Conservation (phyloP, 2,888 invertebrate genomes). For the Thera obeliscata region DNA sequence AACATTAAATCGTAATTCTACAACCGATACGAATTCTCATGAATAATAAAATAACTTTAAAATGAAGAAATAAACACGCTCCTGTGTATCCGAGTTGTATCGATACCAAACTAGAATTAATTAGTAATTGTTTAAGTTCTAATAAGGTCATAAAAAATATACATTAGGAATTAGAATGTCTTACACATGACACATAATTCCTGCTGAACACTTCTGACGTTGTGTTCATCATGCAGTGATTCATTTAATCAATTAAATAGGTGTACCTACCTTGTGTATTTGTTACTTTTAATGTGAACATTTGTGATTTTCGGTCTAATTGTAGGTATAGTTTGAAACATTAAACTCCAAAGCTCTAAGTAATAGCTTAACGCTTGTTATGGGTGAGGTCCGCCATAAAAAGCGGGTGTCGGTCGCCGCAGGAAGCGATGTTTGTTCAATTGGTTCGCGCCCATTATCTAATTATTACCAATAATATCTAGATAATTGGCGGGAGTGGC, state of each 20-base stretch:
- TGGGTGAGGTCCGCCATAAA: background rate
- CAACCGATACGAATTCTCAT: background rate
- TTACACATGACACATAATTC: too few relatives aligned
- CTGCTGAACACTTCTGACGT: too few relatives aligned
- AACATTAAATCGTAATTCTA: background rate
- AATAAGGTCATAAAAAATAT: too few relatives aligned
- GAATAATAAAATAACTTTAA: background rate
- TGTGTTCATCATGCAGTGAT: too few relatives aligned
- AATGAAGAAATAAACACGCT: background rate
- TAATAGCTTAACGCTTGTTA: background rate
- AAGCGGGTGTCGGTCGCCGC: slow-evolving; percentile 24
- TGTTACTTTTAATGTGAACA: too few relatives aligned
- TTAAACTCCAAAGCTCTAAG: too few relatives aligned
- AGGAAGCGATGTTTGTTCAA: slow-evolving; percentile 38
- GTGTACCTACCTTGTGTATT: too few relatives aligned
- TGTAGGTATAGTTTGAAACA: too few relatives aligned
- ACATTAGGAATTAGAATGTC: too few relatives aligned
- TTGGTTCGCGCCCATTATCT: slow-evolving; percentile 49
- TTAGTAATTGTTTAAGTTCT: too few relatives aligned
- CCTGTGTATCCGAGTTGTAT: background rate
- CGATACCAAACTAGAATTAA: background rate
- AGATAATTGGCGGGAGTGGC: slow-evolving; percentile 35
- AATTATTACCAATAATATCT: slow-evolving; percentile 44
- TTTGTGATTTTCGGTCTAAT: too few relatives aligned
- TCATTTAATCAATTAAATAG: too few relatives aligned